These are phyloP conservation scores for Pocillopora grandis DNA, from an alignment of 92 coral and sea anemone genomes.

Conservation along the genomic window DNA sequence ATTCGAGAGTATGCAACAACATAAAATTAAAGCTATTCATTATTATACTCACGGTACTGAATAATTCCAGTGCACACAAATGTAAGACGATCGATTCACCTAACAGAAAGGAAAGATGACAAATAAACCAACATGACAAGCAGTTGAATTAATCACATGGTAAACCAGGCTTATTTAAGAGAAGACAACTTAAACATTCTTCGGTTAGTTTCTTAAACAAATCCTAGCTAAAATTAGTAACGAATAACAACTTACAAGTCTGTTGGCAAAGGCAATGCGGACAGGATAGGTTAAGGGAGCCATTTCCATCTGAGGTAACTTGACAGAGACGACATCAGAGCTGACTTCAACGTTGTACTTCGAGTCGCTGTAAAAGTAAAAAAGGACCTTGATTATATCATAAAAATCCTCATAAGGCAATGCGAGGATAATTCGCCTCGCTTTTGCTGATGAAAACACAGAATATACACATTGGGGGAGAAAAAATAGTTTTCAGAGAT, in stretches of 20 bases:
- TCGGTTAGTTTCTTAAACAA: too few relatives aligned
- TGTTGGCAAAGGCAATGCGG: conserved; percentile 68
- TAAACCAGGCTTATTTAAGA: too few relatives aligned
- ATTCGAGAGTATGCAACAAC: not conserved
- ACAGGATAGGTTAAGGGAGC: conserved; percentile 70
- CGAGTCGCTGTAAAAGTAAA: conserved; percentile 51
- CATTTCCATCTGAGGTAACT: conserved; percentile 87
- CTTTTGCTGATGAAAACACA: too few relatives aligned
- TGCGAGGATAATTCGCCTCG: too few relatives aligned
- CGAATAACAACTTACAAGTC: conserved; percentile 51
- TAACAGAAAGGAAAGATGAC: conserved; percentile 2
- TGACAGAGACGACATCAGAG: conserved; percentile 90
- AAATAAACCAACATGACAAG: not conserved
- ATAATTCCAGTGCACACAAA: conserved; percentile 97
- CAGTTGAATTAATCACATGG: too few relatives aligned
- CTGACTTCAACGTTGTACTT: conserved; percentile 83
- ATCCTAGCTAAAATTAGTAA: too few relatives aligned
- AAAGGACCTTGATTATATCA: not conserved
- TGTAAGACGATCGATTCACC: conserved; percentile 86
- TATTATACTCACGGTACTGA: conserved; percentile 88
- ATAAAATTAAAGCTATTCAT: not conserved
- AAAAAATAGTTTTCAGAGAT: too few relatives aligned
- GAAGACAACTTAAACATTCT: too few relatives aligned
- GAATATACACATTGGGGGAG: too few relatives aligned
- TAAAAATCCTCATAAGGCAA: too few relatives aligned